Evolutionary conservation across 2,888 invertebrate species (phyloP), one percentile per base, ranked within the genome.

Genomic region (Seira sanloemensis): DNA sequence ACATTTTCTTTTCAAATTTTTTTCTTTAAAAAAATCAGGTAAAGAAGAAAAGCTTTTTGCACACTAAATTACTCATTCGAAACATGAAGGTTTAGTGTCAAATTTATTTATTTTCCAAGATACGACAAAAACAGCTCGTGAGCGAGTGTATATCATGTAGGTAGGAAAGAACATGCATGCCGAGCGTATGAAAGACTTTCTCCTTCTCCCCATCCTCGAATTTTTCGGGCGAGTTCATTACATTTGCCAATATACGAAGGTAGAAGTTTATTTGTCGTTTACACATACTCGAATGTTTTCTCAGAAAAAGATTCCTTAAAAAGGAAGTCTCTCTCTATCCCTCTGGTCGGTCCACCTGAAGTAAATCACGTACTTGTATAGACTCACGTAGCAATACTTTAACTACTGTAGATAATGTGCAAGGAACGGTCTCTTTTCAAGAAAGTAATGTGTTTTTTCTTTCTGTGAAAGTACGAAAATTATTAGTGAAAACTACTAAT

Each of bases 11-110:
- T 50, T 50, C 50, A 12, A 37, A 12, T 4, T 4, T 18, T 50
- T 18, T 50, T n/a, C 50, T 50, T 16, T 50, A 12, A 50, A 18
- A 7, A 37, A 58, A 58, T 19, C 19, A 62, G 62, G 62, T 62
- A 62, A 62, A 4, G 62, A 21, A 62, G 62, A 23, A n/a, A 21
- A 12, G 62, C 62, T 23, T 62, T 62, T 62, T 23, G 7, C n/a
- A 9, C 7, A 2, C 19, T 58, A 75, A 72, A 72, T 73, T 80
- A 62, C 37, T 68, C 72, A 80, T 80, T 78, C 79, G 68, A 27
- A 68, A 73, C 81, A 80, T 77, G 81, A 76, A 79, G 77, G 71
- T 73, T 54, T 67, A 62, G 77, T 75, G 73, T 75, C 78, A 75
- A 76, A 66, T 71, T 9, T 62, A 62, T 21, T 62, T 62, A n/a